A percentile compares a stretch with the other conserved stretches of the same genome.
These are phyloP conservation scores for Agonopterix heracliana DNA, from an alignment of 2,888 invertebrate genomes.

Conservation along the genomic window DNA sequence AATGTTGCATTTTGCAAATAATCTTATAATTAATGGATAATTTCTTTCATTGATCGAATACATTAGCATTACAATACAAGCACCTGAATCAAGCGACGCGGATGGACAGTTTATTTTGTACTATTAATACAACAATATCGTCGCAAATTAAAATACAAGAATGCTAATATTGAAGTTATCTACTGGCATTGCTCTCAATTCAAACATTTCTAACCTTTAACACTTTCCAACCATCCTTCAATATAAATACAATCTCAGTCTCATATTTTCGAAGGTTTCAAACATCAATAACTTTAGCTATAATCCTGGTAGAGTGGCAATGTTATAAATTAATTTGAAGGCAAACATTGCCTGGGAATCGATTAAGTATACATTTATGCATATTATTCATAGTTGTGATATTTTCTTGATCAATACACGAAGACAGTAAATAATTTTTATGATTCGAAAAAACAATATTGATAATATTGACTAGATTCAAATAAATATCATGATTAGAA, in stretches of 20 bases:
- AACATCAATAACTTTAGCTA: slow-evolving; percentile 11
- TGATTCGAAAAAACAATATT: slow-evolving; percentile 6
- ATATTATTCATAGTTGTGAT: too few relatives aligned
- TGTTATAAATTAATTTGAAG: too few relatives aligned
- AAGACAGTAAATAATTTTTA: too few relatives aligned
- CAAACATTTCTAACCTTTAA: slow-evolving; percentile 26
- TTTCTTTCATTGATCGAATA: slow-evolving; percentile 5
- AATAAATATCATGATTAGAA: slow-evolving; percentile 30
- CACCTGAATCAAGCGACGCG: slow-evolving; percentile 53
- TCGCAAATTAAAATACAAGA: not conserved
- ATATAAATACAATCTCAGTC: slow-evolving; percentile 62
- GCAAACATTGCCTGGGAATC: too few relatives aligned
- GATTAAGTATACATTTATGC: too few relatives aligned
- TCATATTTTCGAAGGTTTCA: slow-evolving; percentile 45
- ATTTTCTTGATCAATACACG: too few relatives aligned
- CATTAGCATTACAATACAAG: slow-evolving; percentile 19
- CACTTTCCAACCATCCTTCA: slow-evolving; percentile 28
- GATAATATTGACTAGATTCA: slow-evolving; percentile 29
- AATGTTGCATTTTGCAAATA: not conserved
- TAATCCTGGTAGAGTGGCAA: not conserved
- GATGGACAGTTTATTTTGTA: slow-evolving; percentile 49
- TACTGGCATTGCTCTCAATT: slow-evolving; percentile 10
- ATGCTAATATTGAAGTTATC: not conserved
- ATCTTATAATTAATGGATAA: slow-evolving; percentile 7
- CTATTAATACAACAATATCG: slow-evolving; percentile 20